Evolutionary conservation across 2,113 vertebrate genomes (phyloP).

Genomic region (Nothoprocta pentlandii): DNA sequence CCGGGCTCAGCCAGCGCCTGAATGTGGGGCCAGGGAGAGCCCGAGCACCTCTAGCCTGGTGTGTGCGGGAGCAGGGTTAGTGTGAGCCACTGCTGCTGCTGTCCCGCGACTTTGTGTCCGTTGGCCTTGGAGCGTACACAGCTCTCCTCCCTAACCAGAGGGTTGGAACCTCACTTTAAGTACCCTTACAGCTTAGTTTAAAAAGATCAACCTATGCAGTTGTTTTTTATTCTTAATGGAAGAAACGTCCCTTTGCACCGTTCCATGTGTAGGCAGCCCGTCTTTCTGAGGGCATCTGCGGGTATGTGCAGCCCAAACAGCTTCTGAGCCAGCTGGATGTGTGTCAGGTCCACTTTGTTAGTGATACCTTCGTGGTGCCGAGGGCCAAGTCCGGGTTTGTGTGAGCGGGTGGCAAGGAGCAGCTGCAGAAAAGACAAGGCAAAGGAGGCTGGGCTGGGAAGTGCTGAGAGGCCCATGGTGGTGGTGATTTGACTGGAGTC

Average conservation of each 20-base stretch:
- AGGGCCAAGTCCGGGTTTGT: neutral
- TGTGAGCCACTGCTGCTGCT: neutral
- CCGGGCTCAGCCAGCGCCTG: neutral
- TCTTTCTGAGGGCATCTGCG: neutral
- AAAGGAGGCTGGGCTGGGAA: neutral
- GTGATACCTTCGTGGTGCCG: fast-evolving
- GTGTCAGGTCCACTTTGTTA: neutral
- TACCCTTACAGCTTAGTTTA: neutral
- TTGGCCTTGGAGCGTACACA: neutral
- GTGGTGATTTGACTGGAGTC: neutral
- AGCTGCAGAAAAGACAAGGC: neutral
- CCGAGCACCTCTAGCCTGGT: neutral
- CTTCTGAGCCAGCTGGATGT: neutral
- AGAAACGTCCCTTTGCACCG: neutral
- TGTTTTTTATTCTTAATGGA: neutral
- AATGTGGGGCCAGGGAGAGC: neutral
- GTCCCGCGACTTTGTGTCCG: fast-evolving
- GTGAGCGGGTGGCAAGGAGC: neutral
- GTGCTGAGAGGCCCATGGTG: neutral
- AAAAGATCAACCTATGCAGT: fast-evolving
- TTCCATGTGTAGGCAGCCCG: neutral
- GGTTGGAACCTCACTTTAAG: neutral
- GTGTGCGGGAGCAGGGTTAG: neutral
- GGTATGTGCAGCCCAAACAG: neutral
- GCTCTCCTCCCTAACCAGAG: no score